Conservation (phyloP, 1,140 invertebrate genomes). For the Mamestra configurata region DNA sequence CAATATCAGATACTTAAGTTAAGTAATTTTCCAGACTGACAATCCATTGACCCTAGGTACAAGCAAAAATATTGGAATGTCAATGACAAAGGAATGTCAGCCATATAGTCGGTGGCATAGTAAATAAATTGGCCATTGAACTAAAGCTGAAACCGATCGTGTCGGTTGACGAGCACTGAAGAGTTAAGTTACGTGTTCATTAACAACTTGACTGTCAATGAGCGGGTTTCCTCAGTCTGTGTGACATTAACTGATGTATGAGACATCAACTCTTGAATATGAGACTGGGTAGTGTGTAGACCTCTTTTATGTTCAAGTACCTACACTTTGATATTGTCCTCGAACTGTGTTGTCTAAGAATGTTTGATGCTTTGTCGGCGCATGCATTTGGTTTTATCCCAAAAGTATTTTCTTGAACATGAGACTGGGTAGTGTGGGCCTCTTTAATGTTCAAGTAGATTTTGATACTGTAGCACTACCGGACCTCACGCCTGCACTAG, state of each 20-base stretch:
- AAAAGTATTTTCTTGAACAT: too few species aligned
- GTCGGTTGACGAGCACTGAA: neutral
- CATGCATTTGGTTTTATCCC: too few species aligned
- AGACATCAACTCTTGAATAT: neutral
- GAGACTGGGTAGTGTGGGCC: too few species aligned
- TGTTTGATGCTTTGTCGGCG: too few species aligned
- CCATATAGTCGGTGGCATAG: neutral
- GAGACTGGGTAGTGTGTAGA: neutral
- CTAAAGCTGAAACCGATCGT: conserved; percentile 1
- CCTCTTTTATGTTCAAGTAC: neutral
- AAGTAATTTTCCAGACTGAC: neutral
- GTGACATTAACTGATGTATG: neutral
- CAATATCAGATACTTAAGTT: too few species aligned
- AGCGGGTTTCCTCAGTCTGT: neutral
- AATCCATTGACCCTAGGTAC: neutral
- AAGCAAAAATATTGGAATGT: neutral
- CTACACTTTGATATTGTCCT: too few species aligned
- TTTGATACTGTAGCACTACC: too few species aligned
- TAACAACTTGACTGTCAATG: neutral
- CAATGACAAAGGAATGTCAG: neutral
- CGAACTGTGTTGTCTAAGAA: too few species aligned
- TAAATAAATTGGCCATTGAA: neutral
- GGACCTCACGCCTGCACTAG: too few species aligned
- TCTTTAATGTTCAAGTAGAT: too few species aligned
- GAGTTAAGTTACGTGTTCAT: neutral